Conservation (phyloP, 2,113 vertebrate genomes). For the Megalops atlanticus region DNA sequence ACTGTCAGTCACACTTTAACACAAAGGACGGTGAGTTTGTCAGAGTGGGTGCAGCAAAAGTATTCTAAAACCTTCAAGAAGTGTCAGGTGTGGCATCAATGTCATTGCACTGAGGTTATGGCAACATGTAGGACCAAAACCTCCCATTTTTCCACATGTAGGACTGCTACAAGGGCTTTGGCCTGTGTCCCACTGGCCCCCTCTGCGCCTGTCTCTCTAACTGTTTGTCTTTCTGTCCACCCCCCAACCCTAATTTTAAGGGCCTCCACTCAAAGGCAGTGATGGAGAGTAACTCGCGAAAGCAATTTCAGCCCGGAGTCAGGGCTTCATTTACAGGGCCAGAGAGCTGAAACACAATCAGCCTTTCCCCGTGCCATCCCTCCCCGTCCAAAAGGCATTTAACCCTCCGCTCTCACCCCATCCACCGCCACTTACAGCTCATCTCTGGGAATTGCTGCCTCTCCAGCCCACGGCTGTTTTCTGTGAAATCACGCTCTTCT, state of each 20-base stretch:
- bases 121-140: neutral
- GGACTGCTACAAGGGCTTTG: too few relatives aligned
- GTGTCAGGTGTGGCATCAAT: too few relatives aligned
- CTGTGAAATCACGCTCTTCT: neutral
- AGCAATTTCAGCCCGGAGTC: conserved; percentile 15
- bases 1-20: neutral
- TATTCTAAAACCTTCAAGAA: too few relatives aligned
- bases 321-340: neutral
- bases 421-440: neutral
- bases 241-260: neutral
- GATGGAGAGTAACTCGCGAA: conserved; percentile 1
- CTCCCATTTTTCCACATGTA: too few relatives aligned
- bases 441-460: neutral
- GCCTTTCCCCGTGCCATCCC: neutral
- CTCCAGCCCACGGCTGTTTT: neutral
- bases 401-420: neutral
- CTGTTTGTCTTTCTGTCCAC: neutral
- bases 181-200: neutral
- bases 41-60: too few relatives aligned
- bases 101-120: neutral
- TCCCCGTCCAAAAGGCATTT: neutral
- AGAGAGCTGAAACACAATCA: neutral
- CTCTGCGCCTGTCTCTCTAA: neutral
- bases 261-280: neutral
- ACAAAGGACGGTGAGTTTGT: too few relatives aligned